These are phyloP conservation scores for Thumatha senex DNA, from an alignment of 2,888 invertebrate species.

Conservation along the genomic window DNA sequence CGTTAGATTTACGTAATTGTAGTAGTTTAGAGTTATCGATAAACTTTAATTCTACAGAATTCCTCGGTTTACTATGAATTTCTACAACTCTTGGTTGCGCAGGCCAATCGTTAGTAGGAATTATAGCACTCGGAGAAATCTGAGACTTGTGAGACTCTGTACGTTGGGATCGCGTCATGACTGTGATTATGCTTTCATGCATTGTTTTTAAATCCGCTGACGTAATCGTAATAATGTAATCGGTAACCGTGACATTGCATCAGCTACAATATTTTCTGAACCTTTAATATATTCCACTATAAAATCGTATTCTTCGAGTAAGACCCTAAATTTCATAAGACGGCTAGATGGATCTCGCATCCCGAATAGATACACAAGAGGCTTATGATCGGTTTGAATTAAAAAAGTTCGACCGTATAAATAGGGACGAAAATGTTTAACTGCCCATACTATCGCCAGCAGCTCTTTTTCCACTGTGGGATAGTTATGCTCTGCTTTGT, in stretches of 20 bases:
- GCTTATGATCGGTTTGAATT: neutral
- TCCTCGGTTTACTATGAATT: no score
- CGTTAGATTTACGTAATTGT: no score
- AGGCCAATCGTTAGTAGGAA: neutral
- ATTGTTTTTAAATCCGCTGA: neutral
- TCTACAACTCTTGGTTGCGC: constrained; percentile 2
- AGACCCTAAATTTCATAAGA: neutral
- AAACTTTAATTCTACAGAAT: no score
- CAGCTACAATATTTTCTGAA: neutral
- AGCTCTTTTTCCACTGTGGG: neutral
- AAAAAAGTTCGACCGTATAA: neutral
- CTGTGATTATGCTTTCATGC: neutral
- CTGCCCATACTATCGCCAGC: neutral
- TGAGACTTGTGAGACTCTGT: no score
- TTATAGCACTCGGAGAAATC: neutral
- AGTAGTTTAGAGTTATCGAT: no score
- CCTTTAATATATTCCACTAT: no score
- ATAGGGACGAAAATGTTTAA: neutral
- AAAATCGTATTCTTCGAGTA: neutral
- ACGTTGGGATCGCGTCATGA: neutral
- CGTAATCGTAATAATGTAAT: no score
- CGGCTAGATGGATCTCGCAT: neutral
- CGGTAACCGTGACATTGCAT: neutral
- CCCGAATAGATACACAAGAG: neutral
- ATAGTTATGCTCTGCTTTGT: no score